Conservation (phyloP, 2,113 vertebrate species). For the Pionites leucogaster region DNA sequence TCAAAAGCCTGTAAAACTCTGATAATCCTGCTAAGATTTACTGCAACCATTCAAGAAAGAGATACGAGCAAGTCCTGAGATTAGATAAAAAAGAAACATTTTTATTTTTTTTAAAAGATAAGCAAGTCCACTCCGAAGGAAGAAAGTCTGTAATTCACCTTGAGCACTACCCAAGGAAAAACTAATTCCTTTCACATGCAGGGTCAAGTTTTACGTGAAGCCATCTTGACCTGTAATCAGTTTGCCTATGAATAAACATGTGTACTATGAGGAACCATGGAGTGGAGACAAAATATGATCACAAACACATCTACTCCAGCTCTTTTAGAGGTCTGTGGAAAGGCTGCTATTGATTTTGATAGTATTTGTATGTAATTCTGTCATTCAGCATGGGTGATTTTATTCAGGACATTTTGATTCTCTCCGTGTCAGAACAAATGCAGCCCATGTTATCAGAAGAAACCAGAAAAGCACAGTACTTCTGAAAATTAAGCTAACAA, state of each 20-base stretch:
- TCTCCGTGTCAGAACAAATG: neutral
- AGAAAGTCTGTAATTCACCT: conserved; percentile 33
- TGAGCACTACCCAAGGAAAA: conserved; percentile 27
- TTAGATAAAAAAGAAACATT: neutral
- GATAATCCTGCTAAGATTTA: conserved; percentile 64
- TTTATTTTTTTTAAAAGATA: neutral
- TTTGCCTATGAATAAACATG: conserved; percentile 37
- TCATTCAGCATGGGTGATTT: neutral
- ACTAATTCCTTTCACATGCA: conserved; percentile 9
- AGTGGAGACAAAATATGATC: neutral
- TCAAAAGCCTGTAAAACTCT: conserved; percentile 39
- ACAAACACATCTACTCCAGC: neutral
- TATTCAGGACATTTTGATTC: neutral
- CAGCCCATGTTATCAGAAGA: neutral
- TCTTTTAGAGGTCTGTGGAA: conserved; percentile 5
- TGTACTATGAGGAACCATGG: neutral
- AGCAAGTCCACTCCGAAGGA: conserved; percentile 1
- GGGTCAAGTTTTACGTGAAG: conserved; percentile 18
- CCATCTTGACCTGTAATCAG: conserved; percentile 14
- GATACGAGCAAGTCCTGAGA: neutral
- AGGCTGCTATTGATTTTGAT: neutral
- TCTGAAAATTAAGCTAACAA: conserved; percentile 17
- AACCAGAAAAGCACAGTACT: neutral
- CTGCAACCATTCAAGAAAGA: conserved; percentile 25
- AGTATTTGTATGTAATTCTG: conserved; percentile 7